Evolutionary conservation across 2,797 vertebrate species (phyloP).

Genomic region (Sphenopsis melanotis): DNA sequence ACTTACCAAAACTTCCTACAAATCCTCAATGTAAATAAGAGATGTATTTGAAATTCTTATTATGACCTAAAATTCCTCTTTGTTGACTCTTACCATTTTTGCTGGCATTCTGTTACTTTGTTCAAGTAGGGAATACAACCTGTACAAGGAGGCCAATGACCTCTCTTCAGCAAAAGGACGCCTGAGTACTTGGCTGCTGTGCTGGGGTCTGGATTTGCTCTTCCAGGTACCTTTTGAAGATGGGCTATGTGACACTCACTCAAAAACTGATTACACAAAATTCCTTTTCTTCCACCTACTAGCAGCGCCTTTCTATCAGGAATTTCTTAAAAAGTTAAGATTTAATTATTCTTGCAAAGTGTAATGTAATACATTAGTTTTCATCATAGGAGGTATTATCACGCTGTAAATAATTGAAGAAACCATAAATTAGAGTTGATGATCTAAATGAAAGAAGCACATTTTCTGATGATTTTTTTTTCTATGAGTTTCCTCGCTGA

Average conservation of each 20-base stretch:
- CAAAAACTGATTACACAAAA: not conserved
- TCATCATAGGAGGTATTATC: not conserved
- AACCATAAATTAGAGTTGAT: conserved; percentile 15
- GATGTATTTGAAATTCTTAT: not conserved
- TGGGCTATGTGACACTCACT: rapidly evolving
- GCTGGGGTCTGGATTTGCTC: not conserved
- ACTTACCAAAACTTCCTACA: not conserved
- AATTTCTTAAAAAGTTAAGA: not conserved
- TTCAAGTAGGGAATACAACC: rapidly evolving
- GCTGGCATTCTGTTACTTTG: not conserved
- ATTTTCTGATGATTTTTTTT: not conserved
- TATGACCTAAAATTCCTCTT: not conserved
- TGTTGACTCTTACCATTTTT: not conserved
- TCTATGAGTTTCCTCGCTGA: not conserved
- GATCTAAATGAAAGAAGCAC: not conserved
- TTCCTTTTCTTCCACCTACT: not conserved
- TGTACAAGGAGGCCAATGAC: rapidly evolving
- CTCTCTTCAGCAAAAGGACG: not conserved
- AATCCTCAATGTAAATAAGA: not conserved
- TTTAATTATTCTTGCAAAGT: not conserved
- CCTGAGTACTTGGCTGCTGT: not conserved
- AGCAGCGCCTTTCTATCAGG: not conserved
- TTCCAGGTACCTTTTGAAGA: not conserved
- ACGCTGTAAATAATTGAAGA: conserved; percentile 57
- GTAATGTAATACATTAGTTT: not conserved